Evolutionary conservation across 2,113 vertebrate genomes (phyloP).

Genomic region (Stercorarius parasiticus): DNA sequence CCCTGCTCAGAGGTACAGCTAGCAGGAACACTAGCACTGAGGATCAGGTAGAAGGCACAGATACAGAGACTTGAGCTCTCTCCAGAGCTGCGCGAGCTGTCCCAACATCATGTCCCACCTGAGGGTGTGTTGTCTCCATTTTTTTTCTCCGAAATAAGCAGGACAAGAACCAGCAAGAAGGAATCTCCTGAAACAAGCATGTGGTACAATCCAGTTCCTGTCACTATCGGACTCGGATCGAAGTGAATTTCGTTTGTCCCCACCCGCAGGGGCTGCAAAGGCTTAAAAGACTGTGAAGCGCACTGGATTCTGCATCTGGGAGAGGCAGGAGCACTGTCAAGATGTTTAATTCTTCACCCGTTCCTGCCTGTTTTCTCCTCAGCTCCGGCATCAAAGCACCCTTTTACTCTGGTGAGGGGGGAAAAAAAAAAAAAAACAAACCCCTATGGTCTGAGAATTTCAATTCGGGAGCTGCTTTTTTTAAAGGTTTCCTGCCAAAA

Average conservation of each 20-base stretch:
- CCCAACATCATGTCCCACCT: neutral
- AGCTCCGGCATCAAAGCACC: neutral
- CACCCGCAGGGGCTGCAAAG: neutral
- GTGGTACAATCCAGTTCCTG: neutral
- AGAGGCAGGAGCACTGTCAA: neutral
- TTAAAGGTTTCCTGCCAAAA: neutral
- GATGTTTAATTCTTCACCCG: neutral
- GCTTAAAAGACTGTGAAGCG: neutral
- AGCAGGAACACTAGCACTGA: neutral
- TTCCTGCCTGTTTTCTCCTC: neutral
- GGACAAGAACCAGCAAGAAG: neutral
- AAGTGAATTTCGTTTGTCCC: neutral
- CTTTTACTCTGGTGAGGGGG: neutral
- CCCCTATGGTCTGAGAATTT: neutral
- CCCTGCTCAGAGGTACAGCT: neutral
- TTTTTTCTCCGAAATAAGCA: neutral
- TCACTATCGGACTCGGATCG: neutral
- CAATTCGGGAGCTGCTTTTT: neutral
- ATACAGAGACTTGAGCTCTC: neutral
- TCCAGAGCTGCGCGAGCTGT: neutral
- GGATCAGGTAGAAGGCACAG: neutral
- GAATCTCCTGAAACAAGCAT: neutral
- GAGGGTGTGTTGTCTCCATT: neutral
- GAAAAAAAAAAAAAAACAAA: neutral
- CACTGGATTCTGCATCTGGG: neutral